A percentile compares a stretch with the other conserved stretches of the same genome.
phyloP scores from a whole-genome alignment of 1,140 invertebrate species.

The Drosophila serrata region DNA sequence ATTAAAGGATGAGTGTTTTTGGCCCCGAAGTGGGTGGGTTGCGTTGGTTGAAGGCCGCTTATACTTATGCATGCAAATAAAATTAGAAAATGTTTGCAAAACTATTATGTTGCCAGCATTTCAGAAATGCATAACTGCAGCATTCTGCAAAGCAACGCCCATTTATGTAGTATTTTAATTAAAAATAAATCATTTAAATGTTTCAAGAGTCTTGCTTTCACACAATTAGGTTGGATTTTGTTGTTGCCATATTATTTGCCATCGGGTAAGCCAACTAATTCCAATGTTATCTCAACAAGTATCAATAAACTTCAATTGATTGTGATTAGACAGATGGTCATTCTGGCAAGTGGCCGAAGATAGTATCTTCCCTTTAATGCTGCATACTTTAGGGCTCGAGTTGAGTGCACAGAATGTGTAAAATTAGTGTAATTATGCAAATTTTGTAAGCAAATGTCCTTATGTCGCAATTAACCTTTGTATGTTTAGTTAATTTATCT shows the following conservation, averaged over 20 bases:
- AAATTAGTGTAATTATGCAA: slow-evolving; percentile 15
- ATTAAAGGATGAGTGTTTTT: slow-evolving; percentile 42
- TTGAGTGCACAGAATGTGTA: slow-evolving; percentile 4
- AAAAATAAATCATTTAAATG: slow-evolving; percentile 20
- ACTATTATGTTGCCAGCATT: slow-evolving; percentile 10
- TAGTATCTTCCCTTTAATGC: not conserved
- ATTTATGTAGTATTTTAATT: slow-evolving; percentile 20
- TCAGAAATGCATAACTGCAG: not conserved
- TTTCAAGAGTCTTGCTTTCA: not conserved
- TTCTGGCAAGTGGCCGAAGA: not conserved
- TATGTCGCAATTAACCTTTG: not conserved
- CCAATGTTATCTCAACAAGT: slow-evolving; percentile 7
- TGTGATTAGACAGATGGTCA: slow-evolving; percentile 1
- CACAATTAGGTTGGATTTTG: not conserved
- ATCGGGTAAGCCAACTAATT: not conserved
- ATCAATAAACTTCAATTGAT: slow-evolving; percentile 5
- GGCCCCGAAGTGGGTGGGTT: slow-evolving; percentile 31
- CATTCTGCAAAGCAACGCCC: not conserved
- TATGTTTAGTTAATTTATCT: not conserved
- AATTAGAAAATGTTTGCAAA: slow-evolving; percentile 9
- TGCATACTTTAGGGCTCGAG: slow-evolving; percentile 39
- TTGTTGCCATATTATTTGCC: not conserved
- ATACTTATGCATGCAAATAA: slow-evolving; percentile 16
- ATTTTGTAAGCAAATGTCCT: not conserved
- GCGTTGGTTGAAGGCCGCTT: not conserved